Evolutionary conservation across 2,888 invertebrate genomes (phyloP).

Genomic region (Selenia dentaria): DNA sequence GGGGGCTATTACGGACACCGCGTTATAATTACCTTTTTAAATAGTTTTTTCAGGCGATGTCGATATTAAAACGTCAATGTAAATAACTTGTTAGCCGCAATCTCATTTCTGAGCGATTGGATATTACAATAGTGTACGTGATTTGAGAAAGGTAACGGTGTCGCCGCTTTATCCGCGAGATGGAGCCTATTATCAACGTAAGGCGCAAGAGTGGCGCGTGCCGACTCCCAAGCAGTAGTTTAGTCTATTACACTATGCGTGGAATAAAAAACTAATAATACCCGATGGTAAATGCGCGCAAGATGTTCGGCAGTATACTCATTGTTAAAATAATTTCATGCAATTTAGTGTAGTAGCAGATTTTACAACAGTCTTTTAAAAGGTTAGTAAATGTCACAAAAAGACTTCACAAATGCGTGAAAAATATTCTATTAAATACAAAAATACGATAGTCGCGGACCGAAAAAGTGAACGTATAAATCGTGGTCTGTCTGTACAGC

Average conservation of each 20-base stretch:
- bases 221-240: constrained; percentile 46
- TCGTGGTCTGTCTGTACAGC: constrained; percentile 28
- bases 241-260: constrained; percentile 53
- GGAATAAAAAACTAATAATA: constrained; percentile 46
- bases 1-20: constrained; percentile 76
- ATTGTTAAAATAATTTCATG: constrained; percentile 29
- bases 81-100: constrained; percentile 85
- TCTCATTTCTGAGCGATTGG: constrained; percentile 84
- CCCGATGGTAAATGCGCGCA: constrained; percentile 45
- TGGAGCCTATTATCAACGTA: constrained; percentile 67
- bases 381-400: constrained; percentile 8
- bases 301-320: constrained; percentile 27
- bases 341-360: constrained; percentile 28
- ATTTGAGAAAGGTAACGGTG: constrained; percentile 84
- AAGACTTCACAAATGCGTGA: constrained; percentile 9
- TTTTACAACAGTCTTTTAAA: too few relatives aligned
- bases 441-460: constrained; percentile 41
- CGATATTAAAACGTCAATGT: constrained; percentile 85
- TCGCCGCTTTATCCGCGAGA: constrained; percentile 80
- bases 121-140: constrained; percentile 85
- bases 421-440: constrained; percentile 16
- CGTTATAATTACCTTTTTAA: constrained; percentile 83
- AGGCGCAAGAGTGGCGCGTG: constrained; percentile 62
- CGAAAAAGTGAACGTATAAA: constrained; percentile 54
- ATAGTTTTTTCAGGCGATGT: constrained; percentile 78